A percentile compares a stretch with the other conserved stretches of the same genome.
Evolutionary conservation across 2,797 vertebrate genomes (phyloP).

Genomic region (Pachyuromys duprasi): DNA sequence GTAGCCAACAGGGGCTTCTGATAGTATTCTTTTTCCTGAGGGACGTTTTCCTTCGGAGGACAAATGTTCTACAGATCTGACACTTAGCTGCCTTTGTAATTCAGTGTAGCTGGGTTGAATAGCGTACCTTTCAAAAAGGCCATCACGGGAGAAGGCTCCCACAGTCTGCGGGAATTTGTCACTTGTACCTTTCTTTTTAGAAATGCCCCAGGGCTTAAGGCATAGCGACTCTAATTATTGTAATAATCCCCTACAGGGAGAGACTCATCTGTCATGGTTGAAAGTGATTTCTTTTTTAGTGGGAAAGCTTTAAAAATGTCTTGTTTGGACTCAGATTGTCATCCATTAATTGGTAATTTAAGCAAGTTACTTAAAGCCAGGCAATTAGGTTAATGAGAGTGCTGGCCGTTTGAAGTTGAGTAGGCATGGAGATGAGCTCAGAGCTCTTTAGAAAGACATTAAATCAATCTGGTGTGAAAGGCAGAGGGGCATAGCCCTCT

Average conservation of each 20-base stretch:
- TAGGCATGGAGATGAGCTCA: constrained; percentile 76
- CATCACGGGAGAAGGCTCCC: neutral
- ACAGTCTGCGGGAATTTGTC: neutral
- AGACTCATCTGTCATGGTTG: constrained; percentile 70
- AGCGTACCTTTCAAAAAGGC: constrained; percentile 33
- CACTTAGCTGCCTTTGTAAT: constrained; percentile 46
- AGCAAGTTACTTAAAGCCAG: constrained; percentile 77
- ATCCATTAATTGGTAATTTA: constrained; percentile 79
- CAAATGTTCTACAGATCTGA: neutral
- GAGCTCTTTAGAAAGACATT: constrained; percentile 74
- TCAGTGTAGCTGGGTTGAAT: neutral
- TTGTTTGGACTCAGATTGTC: constrained; percentile 80
- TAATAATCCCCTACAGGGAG: constrained; percentile 79
- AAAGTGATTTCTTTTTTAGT: constrained; percentile 49
- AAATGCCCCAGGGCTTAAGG: constrained; percentile 68
- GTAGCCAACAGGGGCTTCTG: constrained; percentile 54
- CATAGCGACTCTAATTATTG: constrained; percentile 58
- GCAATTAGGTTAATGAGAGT: constrained; percentile 83
- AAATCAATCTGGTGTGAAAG: constrained; percentile 80
- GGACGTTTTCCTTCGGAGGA: neutral
- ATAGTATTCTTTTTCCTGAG: constrained; percentile 62
- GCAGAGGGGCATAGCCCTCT: constrained; percentile 41
- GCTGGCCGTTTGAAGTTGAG: constrained; percentile 74
- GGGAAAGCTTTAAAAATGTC: constrained; percentile 62
- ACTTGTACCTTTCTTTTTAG: constrained; percentile 58